Evolutionary conservation across 2,113 vertebrate species (phyloP).

Genomic region (Pachyramphus minor): DNA sequence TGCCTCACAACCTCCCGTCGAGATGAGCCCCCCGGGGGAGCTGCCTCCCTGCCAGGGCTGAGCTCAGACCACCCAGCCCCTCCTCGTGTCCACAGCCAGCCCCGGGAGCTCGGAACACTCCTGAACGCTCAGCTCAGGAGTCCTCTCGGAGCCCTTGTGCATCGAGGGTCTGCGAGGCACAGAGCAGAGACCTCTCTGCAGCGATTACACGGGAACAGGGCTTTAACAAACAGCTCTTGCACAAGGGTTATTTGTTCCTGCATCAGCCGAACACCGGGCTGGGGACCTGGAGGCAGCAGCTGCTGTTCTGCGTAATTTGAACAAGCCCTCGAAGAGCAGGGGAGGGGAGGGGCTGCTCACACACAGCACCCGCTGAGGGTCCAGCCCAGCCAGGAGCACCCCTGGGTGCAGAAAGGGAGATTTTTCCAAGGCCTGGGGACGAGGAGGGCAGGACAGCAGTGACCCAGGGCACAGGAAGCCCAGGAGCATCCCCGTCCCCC

Average conservation of each 20-base stretch:
- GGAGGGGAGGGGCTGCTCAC: not conserved
- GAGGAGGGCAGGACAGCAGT: not conserved
- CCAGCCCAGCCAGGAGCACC: not conserved
- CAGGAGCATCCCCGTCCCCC: fast-evolving
- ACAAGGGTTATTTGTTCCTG: not conserved
- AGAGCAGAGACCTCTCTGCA: not conserved
- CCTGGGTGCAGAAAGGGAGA: not conserved
- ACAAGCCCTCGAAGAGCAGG: not conserved
- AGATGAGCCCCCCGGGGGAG: not conserved
- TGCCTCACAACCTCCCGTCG: fast-evolving
- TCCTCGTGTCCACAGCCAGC: fast-evolving
- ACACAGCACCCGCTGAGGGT: fast-evolving
- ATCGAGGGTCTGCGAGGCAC: fast-evolving
- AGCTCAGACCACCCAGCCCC: not conserved
- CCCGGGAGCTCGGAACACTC: fast-evolving
- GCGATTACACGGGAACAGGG: not conserved
- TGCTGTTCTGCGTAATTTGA: fast-evolving
- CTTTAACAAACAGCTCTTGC: fast-evolving
- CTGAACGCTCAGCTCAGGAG: fast-evolving
- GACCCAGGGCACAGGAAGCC: not conserved
- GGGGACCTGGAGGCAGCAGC: not conserved
- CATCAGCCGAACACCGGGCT: not conserved
- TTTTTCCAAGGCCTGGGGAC: not conserved
- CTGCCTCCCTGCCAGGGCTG: not conserved
- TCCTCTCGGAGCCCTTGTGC: fast-evolving